phyloP scores from a whole-genome alignment of 2,113 vertebrate species.

The Paralichthys olivaceus region DNA sequence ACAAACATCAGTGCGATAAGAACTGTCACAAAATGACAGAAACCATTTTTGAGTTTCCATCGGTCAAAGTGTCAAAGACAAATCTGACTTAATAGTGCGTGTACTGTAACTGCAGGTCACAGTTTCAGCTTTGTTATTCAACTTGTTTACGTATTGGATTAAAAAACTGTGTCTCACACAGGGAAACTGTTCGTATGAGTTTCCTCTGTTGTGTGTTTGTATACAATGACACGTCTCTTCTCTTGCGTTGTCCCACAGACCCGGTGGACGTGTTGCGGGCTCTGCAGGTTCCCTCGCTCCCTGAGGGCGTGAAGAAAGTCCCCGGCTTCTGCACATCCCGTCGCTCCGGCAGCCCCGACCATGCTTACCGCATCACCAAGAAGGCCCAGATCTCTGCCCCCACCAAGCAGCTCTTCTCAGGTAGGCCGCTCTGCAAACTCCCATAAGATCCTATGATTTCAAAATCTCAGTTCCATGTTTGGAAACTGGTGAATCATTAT shows the following conservation, averaged over 20 bases:
- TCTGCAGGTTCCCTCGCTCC: conserved; percentile 88
- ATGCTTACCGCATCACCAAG: conserved; percentile 89
- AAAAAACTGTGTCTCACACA: neutral
- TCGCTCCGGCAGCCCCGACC: conserved; percentile 77
- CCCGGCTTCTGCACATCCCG: conserved; percentile 87
- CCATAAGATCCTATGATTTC: no score
- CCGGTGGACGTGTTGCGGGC: conserved; percentile 87
- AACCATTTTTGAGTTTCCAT: no score
- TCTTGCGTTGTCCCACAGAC: conserved; percentile 64
- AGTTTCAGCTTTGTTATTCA: no score
- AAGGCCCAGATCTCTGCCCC: conserved; percentile 93
- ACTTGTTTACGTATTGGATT: no score
- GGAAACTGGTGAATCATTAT: no score
- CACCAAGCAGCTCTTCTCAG: conserved; percentile 91
- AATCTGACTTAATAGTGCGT: no score
- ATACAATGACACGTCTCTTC: neutral
- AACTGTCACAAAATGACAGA: no score
- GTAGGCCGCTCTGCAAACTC: conserved; percentile 45
- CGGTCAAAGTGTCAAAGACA: no score
- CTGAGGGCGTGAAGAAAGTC: conserved; percentile 88
- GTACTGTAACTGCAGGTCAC: no score
- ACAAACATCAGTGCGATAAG: no score
- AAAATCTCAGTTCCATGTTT: no score
- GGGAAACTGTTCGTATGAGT: neutral
- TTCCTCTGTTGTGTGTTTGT: neutral